Base-by-base conservation (phyloP, 2,797 vertebrate species). In the Sebastes itinus region DNA sequence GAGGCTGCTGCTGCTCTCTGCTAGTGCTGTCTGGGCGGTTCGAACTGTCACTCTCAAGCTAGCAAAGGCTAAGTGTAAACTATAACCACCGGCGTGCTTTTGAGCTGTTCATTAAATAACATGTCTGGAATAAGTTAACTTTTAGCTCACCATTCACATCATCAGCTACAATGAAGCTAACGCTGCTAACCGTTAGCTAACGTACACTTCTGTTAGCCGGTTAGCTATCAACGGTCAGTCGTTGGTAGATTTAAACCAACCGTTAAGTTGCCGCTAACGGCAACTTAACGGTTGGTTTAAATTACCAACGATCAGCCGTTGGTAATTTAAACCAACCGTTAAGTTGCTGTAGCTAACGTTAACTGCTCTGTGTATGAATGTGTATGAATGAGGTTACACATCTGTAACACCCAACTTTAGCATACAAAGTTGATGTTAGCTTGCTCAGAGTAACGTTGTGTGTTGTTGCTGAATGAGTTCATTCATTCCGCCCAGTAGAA, bases 141-240 rank as follows among this genome's bases (percentile, higher is more conserved):
- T 65, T 28, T 16, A 46, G 14, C 38, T 14, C 30, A 12, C 54
- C 22, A 54, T 77, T 80, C 66, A 80, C 52, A 75, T 22, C 49
- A 66, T 82, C 85, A 91, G 92, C 89, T 25, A 1, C 55, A 6
- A 0, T 14, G 32, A 46, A 79, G 93, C 92, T 93, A 94, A 80
- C 78, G 12, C 6, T 23, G 93, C 91, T 91, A 93, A 73, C 81
- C 42, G 70, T 28, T 86, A 90, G 90, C 89, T 72, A 85, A 83
- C 74, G n/a, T 75, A 28, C 4, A 32, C 28, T 27, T 35, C 80
- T 52, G 25, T 60, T 14, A 84, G 77, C 72, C 56, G 5, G 70
- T 8, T 78, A 46, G 73, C 77, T 77, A 18, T 54, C 32, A 52
- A 5, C 30, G 46, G 16, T 46, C n/a, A 79, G 46, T 46, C 64